Percentiles rank a stretch among this genome's conserved stretches.
These are phyloP conservation scores for Hycleus cichorii DNA, from an alignment of 1,140 invertebrate species.

Conservation along the genomic window DNA sequence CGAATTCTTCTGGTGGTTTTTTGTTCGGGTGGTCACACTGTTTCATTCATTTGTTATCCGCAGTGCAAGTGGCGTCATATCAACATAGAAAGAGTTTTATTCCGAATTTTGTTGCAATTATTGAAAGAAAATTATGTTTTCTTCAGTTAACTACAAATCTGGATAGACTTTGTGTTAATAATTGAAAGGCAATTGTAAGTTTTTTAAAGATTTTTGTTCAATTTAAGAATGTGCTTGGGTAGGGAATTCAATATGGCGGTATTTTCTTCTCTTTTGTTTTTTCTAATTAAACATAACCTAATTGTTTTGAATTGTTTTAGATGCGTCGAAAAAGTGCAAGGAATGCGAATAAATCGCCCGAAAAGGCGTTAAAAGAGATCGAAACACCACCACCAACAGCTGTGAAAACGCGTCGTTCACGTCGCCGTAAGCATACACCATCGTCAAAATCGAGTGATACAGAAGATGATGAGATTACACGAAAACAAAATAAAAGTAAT, in stretches of 20 bases:
- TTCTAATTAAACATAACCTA: background rate
- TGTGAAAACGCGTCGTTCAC: conserved; percentile 13
- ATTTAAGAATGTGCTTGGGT: background rate
- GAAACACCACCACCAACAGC: conserved; percentile 10
- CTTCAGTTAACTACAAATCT: no score
- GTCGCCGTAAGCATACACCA: conserved; percentile 18
- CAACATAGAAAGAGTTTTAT: conserved; percentile 2
- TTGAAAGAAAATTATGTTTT: background rate
- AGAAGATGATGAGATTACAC: conserved; percentile 15
- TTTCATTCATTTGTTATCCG: no score
- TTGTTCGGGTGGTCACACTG: no score
- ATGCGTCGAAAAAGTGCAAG: conserved; percentile 25
- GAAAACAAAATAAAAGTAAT: background rate
- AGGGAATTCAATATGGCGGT: background rate
- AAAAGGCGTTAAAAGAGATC: conserved; percentile 18
- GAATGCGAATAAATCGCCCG: conserved; percentile 1
- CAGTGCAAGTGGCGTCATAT: no score
- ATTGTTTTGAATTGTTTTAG: conserved; percentile 10
- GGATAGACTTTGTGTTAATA: no score
- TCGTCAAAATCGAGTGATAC: conserved; percentile 18
- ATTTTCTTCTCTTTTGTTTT: background rate
- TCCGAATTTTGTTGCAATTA: background rate
- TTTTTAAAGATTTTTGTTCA: no score
- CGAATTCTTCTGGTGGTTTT: no score
- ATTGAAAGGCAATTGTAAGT: no score